phyloP scores from a whole-genome alignment of 1,140 invertebrate genomes.

The Sipha flava region DNA sequence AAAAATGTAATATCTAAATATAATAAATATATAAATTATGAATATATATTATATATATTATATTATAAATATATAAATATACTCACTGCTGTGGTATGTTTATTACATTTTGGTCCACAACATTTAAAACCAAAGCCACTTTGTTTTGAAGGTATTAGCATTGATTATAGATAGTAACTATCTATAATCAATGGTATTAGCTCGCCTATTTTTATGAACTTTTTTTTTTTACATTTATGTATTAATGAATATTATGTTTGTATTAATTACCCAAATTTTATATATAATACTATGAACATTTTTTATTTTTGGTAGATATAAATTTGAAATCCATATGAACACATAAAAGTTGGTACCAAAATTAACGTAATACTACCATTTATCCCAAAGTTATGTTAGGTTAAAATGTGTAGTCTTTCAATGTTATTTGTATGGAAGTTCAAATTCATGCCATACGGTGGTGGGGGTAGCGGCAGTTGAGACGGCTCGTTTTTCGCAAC shows the following conservation, averaged over 20 bases:
- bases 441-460: background rate
- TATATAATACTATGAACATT: background rate
- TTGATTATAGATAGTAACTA: no score
- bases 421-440: no score
- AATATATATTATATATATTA: no score
- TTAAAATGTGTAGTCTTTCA: background rate
- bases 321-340: background rate
- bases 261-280: background rate
- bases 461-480: background rate
- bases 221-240: no score
- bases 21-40: no score
- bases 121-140: background rate
- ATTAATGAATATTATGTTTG: background rate
- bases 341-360: no score
- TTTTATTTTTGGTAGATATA: background rate
- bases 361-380: background rate
- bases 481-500: background rate
- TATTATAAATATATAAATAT: no score
- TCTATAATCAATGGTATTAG: no score
- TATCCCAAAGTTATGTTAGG: background rate
- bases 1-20: no score
- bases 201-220: no score
- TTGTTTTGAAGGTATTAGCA: background rate
- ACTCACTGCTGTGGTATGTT: background rate
- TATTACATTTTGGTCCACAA: background rate